Evolutionary conservation across 2,113 vertebrate species (phyloP), one percentile per base, ranked within the genome.

Genomic region (Chrysemys picta): DNA sequence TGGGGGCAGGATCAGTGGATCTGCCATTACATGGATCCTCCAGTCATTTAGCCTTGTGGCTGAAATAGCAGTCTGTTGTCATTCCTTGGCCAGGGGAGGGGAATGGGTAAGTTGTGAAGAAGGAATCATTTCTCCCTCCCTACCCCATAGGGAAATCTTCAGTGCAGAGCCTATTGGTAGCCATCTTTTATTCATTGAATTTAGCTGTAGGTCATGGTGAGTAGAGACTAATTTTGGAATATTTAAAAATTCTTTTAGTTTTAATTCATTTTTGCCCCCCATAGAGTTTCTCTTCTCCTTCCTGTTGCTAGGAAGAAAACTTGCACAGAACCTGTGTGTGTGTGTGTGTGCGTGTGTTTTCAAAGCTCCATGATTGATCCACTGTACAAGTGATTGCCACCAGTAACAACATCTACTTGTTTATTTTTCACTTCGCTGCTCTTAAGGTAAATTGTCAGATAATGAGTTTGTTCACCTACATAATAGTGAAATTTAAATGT

Each of bases 101-200:
- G 87, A 24, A 47, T 38, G 11, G 5, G 10, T 1, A 50, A 1
- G 16, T 4, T 21, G 5, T 13, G 17, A 93, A 89, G 27, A 19
- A 93, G 10, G 35, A 92, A 82, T 86, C 72, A 22, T 88, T 89
- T 1, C 8, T 91, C 3, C 76, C 35, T 50, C 94, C 17, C 12
- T 57, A 25, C 8, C 38, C 21, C 22, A 45, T 25, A 92, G 89
- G 24, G 81, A 69, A 93, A 57, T 72, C 3, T 72, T 85, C n/a
- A 9, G 1, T 89, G 5, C 6, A 82, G 29, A 85, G 4, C 4
- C 14, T 89, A 4, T 3, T 91, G 95, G 2, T 10, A 79, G 9
- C 81, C 50, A 82, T 47, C 29, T 75, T 25, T 19, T 76, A n/a
- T 80, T 85, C 90, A 62, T 84, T 95, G 93, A 47, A 84, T 95